Base-by-base conservation (phyloP, 2,797 vertebrate genomes). In the Gambusia yucatana region DNA sequence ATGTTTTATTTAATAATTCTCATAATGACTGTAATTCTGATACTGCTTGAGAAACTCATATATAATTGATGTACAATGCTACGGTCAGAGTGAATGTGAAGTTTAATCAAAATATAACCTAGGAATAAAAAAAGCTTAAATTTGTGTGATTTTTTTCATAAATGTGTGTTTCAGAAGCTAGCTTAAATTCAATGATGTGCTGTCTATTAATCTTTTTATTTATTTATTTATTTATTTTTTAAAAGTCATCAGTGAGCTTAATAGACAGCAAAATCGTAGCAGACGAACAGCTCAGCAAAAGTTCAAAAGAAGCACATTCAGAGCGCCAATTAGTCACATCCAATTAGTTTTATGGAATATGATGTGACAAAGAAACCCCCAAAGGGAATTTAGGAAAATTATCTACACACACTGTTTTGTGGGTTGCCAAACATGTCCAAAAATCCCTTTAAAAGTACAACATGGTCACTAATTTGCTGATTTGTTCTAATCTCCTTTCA, bases 91-190 rank as follows among this genome's bases (percentile, higher is more conserved):
- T 77, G 83, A 65, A 52, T 69, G 57, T 63, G 82, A 59, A 57
- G 50, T 79, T 77, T 80, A 74, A 82, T 86, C 70, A 85, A 84
- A 87, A 85, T 77, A 82, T 77, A 83, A 83, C 80, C 78, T 72
- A 41, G 11, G 74, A 82, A 78, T 77, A 83, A 76, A 90, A 67
- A 4, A 36, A 39, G 84, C 86, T 81, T 14, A 30, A 82, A 87
- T 72, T 88, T 84, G 85, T 88, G 82, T 74, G 77, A 72, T 86
- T 88, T 84, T 84, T 88, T 82, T 86, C 87, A 78, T 85, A 30
- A 59, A 59, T 30, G 11, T 59, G 55, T 30, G 28, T 59, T 14
- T 59, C 11, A 5, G 1, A 59, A 5, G 28, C 4, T 30, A 4
- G 57, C 5, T 59, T 30, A 2, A 55, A 55, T 55, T n/a, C n/a